phyloP scores from a whole-genome alignment of 2,113 vertebrate genomes.

The Protobothrops mucrosquamatus region DNA sequence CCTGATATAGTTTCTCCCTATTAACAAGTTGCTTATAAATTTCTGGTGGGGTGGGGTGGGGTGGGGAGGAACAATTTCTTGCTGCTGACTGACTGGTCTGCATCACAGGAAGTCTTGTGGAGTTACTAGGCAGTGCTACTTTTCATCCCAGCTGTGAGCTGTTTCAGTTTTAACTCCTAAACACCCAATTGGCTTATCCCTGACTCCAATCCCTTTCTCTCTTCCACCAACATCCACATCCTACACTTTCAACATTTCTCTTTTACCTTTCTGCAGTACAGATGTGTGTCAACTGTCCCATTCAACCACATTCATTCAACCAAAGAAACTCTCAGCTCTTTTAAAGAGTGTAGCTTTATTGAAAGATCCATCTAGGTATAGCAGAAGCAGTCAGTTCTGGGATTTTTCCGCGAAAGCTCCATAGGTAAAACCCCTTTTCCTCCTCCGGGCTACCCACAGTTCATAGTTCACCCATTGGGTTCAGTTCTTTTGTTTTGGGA shows the following conservation, averaged over 20 bases:
- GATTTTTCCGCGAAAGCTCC: too few species aligned
- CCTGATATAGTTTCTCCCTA: not conserved
- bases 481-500: too few species aligned
- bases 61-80: not conserved
- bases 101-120: not conserved
- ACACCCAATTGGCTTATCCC: not conserved
- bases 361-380: too few species aligned
- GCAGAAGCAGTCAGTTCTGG: too few species aligned
- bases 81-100: not conserved
- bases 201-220: not conserved
- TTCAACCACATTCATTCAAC: too few species aligned
- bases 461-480: too few species aligned
- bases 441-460: too few species aligned
- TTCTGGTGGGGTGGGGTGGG: not conserved
- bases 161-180: not conserved
- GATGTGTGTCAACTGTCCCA: not conserved
- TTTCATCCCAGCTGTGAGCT: slow-evolving; percentile 44
- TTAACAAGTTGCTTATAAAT: not conserved
- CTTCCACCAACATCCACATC: not conserved
- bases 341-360: too few species aligned
- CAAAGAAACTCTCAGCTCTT: too few species aligned
- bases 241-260: slow-evolving; percentile 12
- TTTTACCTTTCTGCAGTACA: not conserved
- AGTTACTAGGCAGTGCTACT: slow-evolving; percentile 26
- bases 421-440: too few species aligned